Base-by-base conservation (phyloP, 2,113 vertebrate genomes). In the Trichomycterus rosablanca region DNA sequence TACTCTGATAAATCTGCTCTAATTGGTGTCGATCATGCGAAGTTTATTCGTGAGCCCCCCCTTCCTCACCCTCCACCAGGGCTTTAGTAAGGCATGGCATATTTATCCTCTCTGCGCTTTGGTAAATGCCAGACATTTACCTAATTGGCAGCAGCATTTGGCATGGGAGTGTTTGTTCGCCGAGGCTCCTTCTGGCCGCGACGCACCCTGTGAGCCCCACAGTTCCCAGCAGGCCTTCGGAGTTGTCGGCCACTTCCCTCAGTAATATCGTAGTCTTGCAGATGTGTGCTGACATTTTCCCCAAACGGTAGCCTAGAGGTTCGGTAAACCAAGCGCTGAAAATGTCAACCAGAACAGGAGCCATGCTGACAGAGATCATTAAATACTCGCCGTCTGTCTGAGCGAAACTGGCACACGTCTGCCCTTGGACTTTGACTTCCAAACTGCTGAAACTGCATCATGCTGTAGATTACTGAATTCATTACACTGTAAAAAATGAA, bases 261-360 rank as follows among this genome's bases (percentile, higher is more conserved):
- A 76, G 76, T 73, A 81, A 79, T 84, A 87, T 83, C 81, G 34
- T 79, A 74, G 80, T 68, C 72, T 76, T 63, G 45, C 83, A 88
- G 84, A 86, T 84, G 81, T 74, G 74, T 74, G 70, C 66, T 85
- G 84, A 84, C 86, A 87, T 85, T 85, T 85, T 67, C 68, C 71
- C 60, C 55, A 81, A 60, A 67, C 63, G 46, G 66, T 59, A 76
- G 73, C 73, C 74, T 72, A 70, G 66, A 79, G 74, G 78, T 61
- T 68, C 69, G 49, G 72, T 53, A 73, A 76, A 79, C 80, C 76
- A n/a, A 75, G 72, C 67, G 57, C 72, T 78, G 70, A 68, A 83
- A 84, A 86, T 83, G 81, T 82, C 81, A 78, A 60, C 28, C 66
- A 45, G 67, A 81, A 79, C 76, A 74, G 63, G 63, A 74, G 71